Evolutionary conservation across 2,888 invertebrate genomes (phyloP), one percentile per base, ranked within the genome.

Genomic region (Agrilus biguttatus): DNA sequence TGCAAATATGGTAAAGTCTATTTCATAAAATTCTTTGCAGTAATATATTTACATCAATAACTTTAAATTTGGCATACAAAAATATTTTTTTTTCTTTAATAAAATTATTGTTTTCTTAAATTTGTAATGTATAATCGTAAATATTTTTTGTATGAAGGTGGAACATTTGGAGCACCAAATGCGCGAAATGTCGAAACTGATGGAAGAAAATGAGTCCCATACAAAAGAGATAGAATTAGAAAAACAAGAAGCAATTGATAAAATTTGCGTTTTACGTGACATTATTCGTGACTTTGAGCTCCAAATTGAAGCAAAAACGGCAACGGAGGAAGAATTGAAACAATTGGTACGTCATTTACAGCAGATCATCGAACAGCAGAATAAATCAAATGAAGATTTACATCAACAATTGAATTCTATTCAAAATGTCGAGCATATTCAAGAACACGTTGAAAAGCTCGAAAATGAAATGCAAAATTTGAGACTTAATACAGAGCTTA

Each of bases 141-240:
- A 8, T 3, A 28, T 4, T 28, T 28, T 28, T 28, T 28, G n/a
- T 34, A 8, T 33, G 14, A 37, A 89, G 90, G 81, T 86, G 41
- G 86, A 87, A 58, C 80, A 80, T 42, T 66, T 89, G 49, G 87
- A 86, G 65, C 68, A 73, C 2, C 85, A 90, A 64, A 69, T 85
- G 38, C 75, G 78, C 28, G 82, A 85, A 46, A 73, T 81, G 65
- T 74, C 74, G 38, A 69, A 74, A 49, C 66, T 75, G 40, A 72
- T 83, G 47, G 60, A 67, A 2, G 79, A 78, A 8, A 63, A 77
- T 2, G 77, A 80, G 52, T 62, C 70, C 0, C 75, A 76, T 47
- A 78, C 77, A 51, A 73, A 75, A 2, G 73, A 78, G 41, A 65
- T 79, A 0, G 84, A 89, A 60, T 68, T 71, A 1, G 86, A 88